Evolutionary conservation across 2,113 vertebrate genomes (phyloP).

Genomic region (Triplophysa siluroides): DNA sequence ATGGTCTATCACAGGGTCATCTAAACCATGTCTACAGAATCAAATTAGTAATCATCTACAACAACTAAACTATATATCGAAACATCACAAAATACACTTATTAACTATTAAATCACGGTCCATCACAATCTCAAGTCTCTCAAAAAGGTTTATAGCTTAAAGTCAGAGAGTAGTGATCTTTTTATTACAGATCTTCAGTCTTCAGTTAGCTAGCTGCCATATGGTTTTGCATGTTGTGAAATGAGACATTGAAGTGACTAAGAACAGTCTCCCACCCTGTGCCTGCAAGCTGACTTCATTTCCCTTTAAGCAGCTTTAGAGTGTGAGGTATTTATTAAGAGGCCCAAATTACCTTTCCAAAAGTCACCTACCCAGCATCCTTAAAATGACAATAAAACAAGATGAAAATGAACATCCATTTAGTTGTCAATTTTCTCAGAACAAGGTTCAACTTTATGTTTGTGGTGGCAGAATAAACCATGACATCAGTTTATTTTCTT

Average conservation of each 20-base stretch:
- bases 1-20: no score
- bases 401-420: background rate
- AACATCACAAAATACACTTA: no score
- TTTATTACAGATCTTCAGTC: no score
- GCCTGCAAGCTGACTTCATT: slow-evolving; percentile 41
- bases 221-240: background rate
- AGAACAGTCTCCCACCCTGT: slow-evolving; percentile 39
- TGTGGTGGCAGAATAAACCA: background rate
- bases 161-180: no score
- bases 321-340: slow-evolving; percentile 15
- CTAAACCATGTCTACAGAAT: no score
- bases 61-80: no score
- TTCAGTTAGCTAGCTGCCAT: background rate
- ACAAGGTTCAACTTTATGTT: slow-evolving; percentile 13
- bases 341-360: background rate
- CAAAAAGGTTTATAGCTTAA: no score
- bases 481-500: slow-evolving; percentile 30
- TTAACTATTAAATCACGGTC: no score
- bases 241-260: slow-evolving; percentile 8
- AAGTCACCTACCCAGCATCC: background rate
- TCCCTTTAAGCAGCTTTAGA: slow-evolving; percentile 29
- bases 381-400: slow-evolving; percentile 25
- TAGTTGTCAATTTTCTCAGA: slow-evolving; percentile 37
- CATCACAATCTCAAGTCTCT: no score
- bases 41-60: no score